A percentile compares a stretch with the other conserved stretches of the same genome.
These are phyloP conservation scores for Yponomeuta sedellus DNA, from an alignment of 2,888 invertebrate genomes.

Conservation along the genomic window DNA sequence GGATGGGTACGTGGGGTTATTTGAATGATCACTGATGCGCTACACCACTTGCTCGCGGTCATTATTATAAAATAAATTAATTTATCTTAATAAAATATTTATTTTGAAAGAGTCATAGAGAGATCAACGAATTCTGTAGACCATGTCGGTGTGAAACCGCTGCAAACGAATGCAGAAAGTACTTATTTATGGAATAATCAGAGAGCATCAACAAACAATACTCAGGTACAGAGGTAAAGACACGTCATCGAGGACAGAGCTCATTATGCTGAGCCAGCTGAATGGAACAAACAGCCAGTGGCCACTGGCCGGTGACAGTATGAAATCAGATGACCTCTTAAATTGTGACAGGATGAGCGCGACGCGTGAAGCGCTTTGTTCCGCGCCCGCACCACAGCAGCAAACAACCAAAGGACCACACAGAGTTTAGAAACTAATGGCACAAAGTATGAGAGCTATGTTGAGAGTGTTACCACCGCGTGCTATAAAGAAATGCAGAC, in stretches of 20 bases:
- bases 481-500: no score
- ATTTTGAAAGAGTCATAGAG: no score
- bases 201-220: no score
- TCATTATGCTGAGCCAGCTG: conserved; percentile 4
- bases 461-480: no score
- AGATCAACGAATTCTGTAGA: no score
- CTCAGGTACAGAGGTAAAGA: neutral
- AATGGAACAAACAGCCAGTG: conserved; percentile 17
- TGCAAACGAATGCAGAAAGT: no score
- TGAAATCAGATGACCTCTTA: conserved; percentile 53
- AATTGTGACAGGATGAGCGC: conserved; percentile 46
- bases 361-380: conserved; percentile 56
- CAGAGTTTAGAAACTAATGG: no score
- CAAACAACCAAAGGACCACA: neutral
- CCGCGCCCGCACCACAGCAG: conserved; percentile 17
- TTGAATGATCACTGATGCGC: conserved; percentile 34
- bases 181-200: no score
- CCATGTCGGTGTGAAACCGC: no score
- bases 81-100: neutral
- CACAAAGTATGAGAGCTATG: no score
- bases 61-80: conserved; percentile 8
- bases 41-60: conserved; percentile 17
- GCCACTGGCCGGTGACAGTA: conserved; percentile 33
- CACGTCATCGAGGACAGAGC: neutral
- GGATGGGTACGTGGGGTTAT: conserved; percentile 13